Conservation (phyloP, 2,888 invertebrate genomes). For the Eueremaeus valkanovi region DNA sequence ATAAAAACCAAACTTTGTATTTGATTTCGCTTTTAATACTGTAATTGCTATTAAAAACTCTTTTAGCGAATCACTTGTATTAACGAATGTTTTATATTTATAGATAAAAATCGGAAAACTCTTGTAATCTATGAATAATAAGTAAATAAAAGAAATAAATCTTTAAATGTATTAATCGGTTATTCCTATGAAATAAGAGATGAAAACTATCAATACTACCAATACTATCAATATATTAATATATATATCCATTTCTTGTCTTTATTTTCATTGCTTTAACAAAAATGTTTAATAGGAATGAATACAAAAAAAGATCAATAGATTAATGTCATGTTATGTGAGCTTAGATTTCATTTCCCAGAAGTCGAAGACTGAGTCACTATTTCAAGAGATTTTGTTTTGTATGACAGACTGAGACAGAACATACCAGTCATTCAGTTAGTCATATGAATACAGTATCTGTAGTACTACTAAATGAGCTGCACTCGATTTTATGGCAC, state of each 20-base stretch:
- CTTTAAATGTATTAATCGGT: constrained; percentile 32
- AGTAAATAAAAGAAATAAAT: background rate
- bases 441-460: background rate
- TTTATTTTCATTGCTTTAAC: background rate
- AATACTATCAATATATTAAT: background rate
- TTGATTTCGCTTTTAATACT: constrained; percentile 35
- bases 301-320: background rate
- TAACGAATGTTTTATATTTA: constrained; percentile 25
- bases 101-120: background rate
- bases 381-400: background rate
- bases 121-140: constrained; percentile 21
- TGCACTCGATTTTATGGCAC: no score
- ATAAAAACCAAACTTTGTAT: constrained; percentile 16
- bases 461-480: no score
- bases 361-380: background rate
- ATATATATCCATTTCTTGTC: background rate
- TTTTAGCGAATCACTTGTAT: constrained; percentile 13
- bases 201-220: background rate
- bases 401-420: no score
- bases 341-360: background rate
- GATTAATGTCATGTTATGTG: background rate
- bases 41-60: constrained; percentile 16
- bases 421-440: no score
- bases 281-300: background rate
- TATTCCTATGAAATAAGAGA: constrained; percentile 25